Conservation (phyloP, 2,113 vertebrate genomes). For the Nycticorax nycticorax region DNA sequence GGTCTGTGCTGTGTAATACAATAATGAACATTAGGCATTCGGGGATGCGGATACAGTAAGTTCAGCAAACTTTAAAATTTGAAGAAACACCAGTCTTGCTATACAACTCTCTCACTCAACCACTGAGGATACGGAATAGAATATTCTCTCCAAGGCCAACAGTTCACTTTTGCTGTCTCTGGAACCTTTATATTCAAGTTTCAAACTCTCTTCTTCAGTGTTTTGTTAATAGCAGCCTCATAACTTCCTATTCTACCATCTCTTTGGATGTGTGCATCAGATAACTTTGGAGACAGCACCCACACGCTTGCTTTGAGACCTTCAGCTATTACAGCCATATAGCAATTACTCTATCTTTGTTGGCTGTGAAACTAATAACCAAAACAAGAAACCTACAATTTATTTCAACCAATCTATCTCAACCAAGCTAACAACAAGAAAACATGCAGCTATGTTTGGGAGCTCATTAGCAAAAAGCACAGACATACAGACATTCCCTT, state of each 20-base stretch:
- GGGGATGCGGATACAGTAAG: background rate
- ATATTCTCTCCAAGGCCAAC: background rate
- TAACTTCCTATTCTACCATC: background rate
- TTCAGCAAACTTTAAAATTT: background rate
- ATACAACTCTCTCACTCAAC: fast-evolving
- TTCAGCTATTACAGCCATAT: background rate
- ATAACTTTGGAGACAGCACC: background rate
- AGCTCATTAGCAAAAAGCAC: constrained; percentile 72
- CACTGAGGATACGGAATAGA: background rate
- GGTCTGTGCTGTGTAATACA: background rate
- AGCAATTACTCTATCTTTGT: background rate
- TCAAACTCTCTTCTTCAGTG: background rate
- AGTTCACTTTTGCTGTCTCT: background rate
- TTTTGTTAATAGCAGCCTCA: background rate
- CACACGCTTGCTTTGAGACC: background rate
- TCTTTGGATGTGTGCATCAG: background rate
- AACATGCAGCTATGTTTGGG: background rate
- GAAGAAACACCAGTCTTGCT: background rate
- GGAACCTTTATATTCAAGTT: background rate
- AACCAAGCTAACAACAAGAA: background rate
- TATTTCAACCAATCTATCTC: background rate
- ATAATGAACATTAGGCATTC: background rate
- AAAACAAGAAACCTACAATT: background rate
- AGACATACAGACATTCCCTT: constrained; percentile 71
- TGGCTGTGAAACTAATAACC: background rate